These are phyloP conservation scores for Corvus moneduloides DNA, from an alignment of 2,113 vertebrate species.

Conservation along the genomic window DNA sequence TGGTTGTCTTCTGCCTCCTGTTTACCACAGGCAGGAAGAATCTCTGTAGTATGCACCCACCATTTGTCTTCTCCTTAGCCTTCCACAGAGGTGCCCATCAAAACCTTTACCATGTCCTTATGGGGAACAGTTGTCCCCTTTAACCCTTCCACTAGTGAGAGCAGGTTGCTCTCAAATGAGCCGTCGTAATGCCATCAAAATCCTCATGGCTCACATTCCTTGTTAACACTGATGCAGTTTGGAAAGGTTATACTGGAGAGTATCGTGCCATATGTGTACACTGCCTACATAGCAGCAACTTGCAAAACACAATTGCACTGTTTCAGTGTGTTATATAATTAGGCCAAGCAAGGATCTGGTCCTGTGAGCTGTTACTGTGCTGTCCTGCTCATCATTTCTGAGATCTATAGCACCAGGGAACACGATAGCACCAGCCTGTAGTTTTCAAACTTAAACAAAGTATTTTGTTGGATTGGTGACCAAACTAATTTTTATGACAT, in stretches of 20 bases:
- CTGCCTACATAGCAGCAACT: not conserved
- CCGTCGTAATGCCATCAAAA: not conserved
- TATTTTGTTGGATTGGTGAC: slow-evolving; percentile 66
- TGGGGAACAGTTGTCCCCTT: not conserved
- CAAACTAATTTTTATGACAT: slow-evolving; percentile 76
- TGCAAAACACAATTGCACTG: not conserved
- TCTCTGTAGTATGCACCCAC: not conserved
- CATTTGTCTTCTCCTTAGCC: not conserved
- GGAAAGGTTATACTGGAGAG: not conserved
- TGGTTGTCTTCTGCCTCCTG: not conserved
- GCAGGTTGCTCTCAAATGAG: not conserved
- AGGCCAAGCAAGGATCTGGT: not conserved
- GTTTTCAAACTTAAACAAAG: slow-evolving; percentile 56
- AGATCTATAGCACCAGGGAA: not conserved
- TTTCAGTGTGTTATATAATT: not conserved
- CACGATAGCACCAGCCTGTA: slow-evolving; percentile 10
- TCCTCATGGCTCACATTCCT: not conserved
- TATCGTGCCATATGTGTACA: fast-evolving
- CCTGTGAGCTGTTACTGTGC: not conserved
- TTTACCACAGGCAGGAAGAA: not conserved
- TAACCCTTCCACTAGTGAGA: not conserved
- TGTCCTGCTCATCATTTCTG: not conserved
- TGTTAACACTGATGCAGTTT: not conserved
- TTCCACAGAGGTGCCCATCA: not conserved
- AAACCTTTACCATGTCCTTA: not conserved